Conservation (phyloP, 1,140 invertebrate genomes). For the Brachionus rubens region DNA sequence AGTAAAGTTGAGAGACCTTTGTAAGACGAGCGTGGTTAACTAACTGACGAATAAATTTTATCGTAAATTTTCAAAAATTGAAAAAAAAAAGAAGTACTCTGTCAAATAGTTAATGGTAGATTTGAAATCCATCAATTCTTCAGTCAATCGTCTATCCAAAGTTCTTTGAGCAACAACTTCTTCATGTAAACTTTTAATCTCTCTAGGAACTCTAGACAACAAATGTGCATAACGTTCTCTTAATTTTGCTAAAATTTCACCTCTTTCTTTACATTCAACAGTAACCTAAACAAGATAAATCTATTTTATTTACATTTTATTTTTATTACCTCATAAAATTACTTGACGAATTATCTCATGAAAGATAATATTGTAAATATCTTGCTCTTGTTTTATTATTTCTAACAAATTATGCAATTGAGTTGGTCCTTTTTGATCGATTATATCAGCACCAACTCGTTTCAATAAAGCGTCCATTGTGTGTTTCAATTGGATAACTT, state of each 20-base stretch:
- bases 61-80: not conserved
- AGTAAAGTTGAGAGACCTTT: no score
- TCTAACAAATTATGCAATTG: conserved; percentile 60
- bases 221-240: conserved; percentile 55
- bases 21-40: no score
- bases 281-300: conserved; percentile 50
- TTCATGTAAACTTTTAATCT: conserved; percentile 59
- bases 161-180: conserved; percentile 60
- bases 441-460: conserved; percentile 55
- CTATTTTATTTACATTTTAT: not conserved
- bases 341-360: conserved; percentile 60
- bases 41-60: no score
- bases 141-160: conserved; percentile 58
- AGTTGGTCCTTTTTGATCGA: conserved; percentile 56
- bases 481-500: conserved; percentile 57
- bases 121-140: conserved; percentile 60
- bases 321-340: not conserved
- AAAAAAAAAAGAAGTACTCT: conserved; percentile 49
- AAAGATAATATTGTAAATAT: conserved; percentile 60
- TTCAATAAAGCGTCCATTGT: conserved; percentile 57
- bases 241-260: conserved; percentile 56
- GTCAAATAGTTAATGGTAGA: conserved; percentile 56
- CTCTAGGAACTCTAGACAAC: conserved; percentile 57
- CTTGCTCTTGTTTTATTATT: conserved; percentile 60
- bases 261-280: conserved; percentile 59